Base-by-base conservation (phyloP, 2,113 vertebrate species). In the Daboia siamensis region DNA sequence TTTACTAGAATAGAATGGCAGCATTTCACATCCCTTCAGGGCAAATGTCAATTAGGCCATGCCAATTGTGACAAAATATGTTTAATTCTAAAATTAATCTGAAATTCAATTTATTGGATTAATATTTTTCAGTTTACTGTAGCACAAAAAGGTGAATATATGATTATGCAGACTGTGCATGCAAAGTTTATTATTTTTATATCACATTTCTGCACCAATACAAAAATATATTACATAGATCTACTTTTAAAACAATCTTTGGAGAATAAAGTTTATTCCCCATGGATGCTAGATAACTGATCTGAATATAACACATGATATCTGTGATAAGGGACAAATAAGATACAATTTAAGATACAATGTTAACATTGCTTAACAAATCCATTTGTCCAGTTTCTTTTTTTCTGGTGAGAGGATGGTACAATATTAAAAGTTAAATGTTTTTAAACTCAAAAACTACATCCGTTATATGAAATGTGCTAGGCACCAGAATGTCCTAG, bases 381-480 rank as follows among this genome's bases (percentile, higher is more conserved):
- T 96, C 92, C 95, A 85, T 92, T 93, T 94, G 95, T 91, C 93
- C 80, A 59, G 92, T 17, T 59, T 21, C 59, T 96, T 95, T 96
- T 94, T 87, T 91, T 90, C 64, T 88, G 86, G 15, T 69, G 29
- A 69, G 64, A 69, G 64, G 64, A 33, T 69, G 91, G 94, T 91
- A 48, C 80, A 94, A 94, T 55, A 93, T 86, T 93, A 94, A 93
- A 93, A 93, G 95, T 94, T 48, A 69, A 97, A 96, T 92, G 89
- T 87, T 93, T 95, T 94, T 91, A 92, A 90, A 97, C 95, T 39
- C 39, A 96, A 95, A 97, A 93, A 94, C 93, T 59, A 97, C 95
- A 96, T 96, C 97, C 96, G 96, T 90, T 91, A 94, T 91, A 96
- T 90, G 95, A 96, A 96, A 96, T 15, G 93, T 94, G 44, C 33